Evolutionary conservation across 2,113 vertebrate genomes (phyloP).

Genomic region (Phoenicopterus ruber): DNA sequence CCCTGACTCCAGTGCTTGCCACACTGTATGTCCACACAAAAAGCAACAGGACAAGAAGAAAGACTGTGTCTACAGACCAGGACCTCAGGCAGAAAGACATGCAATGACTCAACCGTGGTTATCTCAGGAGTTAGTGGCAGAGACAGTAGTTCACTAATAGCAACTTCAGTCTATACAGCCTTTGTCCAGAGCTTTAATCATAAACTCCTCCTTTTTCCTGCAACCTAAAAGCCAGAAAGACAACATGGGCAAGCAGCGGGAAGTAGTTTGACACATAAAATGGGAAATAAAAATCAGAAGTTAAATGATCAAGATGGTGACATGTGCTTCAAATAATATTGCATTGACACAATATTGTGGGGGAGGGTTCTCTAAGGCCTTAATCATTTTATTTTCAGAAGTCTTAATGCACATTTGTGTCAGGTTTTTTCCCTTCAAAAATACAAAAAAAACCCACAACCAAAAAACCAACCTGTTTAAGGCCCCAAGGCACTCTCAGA

Average conservation of each 20-base stretch:
- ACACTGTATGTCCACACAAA: neutral
- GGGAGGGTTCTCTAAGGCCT: neutral
- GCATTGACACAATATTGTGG: neutral
- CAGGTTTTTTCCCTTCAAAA: neutral
- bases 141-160: neutral
- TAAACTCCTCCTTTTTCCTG: neutral
- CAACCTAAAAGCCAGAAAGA: neutral
- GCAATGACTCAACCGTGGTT: neutral
- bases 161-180: neutral
- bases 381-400: neutral
- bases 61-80: neutral
- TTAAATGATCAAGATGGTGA: neutral
- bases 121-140: neutral
- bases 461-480: neutral
- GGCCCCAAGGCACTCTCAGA: neutral
- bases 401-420: neutral
- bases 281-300: neutral
- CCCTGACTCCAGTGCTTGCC: neutral
- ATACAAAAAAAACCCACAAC: neutral
- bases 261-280: neutral
- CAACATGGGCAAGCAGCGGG: neutral
- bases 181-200: neutral
- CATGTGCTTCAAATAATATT: neutral
- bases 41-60: neutral
- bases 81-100: neutral